These are phyloP conservation scores for Aurelia sp. DNA, from an alignment of 30 jellyfish, hydroid and myxozoan genomes.

Conservation along the genomic window DNA sequence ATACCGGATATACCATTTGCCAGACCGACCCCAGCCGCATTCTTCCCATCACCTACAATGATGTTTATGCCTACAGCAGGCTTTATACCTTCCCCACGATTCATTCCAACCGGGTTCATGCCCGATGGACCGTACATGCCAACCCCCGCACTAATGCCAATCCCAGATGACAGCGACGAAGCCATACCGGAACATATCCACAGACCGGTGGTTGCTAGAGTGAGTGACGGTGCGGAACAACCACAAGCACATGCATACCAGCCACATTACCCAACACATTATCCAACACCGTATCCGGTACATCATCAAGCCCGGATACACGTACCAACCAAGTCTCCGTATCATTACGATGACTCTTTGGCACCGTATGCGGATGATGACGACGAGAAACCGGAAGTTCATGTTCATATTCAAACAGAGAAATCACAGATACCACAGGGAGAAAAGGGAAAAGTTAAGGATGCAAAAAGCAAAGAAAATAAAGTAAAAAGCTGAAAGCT, in stretches of 20 bases:
- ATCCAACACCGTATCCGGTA: neutral
- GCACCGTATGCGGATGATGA: constrained; percentile 42
- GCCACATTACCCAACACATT: neutral
- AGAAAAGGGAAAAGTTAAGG: constrained; percentile 3
- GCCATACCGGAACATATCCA: neutral
- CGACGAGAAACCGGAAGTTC: constrained; percentile 99
- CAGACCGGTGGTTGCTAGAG: constrained; percentile 13
- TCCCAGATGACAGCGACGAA: neutral
- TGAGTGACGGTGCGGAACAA: constrained; percentile 19
- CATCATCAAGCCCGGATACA: constrained; percentile 10
- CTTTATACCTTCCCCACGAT: constrained; percentile 29
- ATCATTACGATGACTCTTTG: constrained; percentile 23
- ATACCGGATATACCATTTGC: constrained; percentile 38
- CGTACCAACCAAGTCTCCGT: constrained; percentile 57
- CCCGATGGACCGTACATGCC: constrained; percentile 66
- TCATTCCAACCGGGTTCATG: too few species aligned
- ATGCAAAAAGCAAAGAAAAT: neutral
- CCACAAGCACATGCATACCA: constrained; percentile 8
- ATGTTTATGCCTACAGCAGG: constrained; percentile 34
- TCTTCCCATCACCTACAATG: constrained; percentile 62
- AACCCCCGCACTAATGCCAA: neutral
- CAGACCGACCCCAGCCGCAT: constrained; percentile 60
- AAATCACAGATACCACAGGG: constrained; percentile 80
- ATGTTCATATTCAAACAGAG: constrained; percentile 97
- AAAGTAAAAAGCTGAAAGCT: neutral